Evolutionary conservation across 2,113 vertebrate species (phyloP).

Genomic region (Toxotes jaculatrix): DNA sequence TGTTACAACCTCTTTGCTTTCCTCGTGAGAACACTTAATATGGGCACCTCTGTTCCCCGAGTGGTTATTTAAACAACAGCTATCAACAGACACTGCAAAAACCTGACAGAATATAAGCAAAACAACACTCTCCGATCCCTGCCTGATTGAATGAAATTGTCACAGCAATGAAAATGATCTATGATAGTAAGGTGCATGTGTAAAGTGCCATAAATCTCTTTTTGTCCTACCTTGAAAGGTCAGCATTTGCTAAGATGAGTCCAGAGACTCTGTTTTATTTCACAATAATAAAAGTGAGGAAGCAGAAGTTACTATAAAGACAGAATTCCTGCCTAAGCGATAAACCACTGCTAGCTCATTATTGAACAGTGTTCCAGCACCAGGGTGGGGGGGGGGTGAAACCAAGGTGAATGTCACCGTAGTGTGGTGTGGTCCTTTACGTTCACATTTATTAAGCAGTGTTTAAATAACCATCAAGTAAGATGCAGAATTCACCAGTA

Average conservation of each 20-base stretch:
- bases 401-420: constrained; percentile 45
- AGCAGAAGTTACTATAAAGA: constrained; percentile 47
- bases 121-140: constrained; percentile 51
- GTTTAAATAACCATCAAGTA: background rate
- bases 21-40: constrained; percentile 54
- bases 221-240: constrained; percentile 80
- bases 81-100: constrained; percentile 50
- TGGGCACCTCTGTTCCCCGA: constrained; percentile 43
- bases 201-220: constrained; percentile 82
- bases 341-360: constrained; percentile 49
- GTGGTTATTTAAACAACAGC: constrained; percentile 56
- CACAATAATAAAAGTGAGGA: constrained; percentile 61
- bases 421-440: background rate
- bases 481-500: background rate
- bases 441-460: background rate
- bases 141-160: constrained; percentile 78
- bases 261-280: constrained; percentile 60
- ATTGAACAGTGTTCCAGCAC: constrained; percentile 22
- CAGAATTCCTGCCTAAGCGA: constrained; percentile 44
- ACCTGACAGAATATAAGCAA: constrained; percentile 53
- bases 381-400: constrained; percentile 1
- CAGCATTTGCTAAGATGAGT: constrained; percentile 75
- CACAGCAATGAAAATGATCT: constrained; percentile 76
- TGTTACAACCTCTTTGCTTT: constrained; percentile 55
- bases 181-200: constrained; percentile 72